These are phyloP conservation scores for Varanus salvator DNA, from an alignment of 2,113 vertebrate genomes.

Conservation along the genomic window DNA sequence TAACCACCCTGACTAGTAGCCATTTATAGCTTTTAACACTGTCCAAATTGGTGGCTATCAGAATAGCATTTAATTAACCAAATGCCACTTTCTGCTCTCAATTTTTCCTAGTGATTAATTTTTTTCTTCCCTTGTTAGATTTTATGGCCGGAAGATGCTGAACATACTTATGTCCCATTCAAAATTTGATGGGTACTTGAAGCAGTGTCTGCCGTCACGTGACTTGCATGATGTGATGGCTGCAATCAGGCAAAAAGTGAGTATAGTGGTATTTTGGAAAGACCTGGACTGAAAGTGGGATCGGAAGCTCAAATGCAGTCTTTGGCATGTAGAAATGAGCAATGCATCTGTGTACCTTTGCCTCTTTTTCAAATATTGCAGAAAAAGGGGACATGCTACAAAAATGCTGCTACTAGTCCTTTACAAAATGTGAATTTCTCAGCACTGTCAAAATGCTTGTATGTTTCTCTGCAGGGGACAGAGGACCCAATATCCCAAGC, in stretches of 20 bases:
- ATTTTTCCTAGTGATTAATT: not conserved
- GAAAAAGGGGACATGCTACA: not conserved
- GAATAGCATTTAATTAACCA: not conserved
- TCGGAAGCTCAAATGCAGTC: not conserved
- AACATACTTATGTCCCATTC: constrained; percentile 62
- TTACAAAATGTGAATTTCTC: not conserved
- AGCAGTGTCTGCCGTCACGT: constrained; percentile 42
- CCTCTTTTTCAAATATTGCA: not conserved
- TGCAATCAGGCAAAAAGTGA: constrained; percentile 72
- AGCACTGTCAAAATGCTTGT: not conserved
- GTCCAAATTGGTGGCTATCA: no score
- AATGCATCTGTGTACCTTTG: not conserved
- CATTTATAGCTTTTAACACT: no score
- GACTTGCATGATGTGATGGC: constrained; percentile 70
- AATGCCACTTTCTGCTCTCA: not conserved
- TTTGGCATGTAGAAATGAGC: constrained; percentile 10
- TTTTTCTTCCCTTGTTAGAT: constrained; percentile 50
- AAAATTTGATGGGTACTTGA: constrained; percentile 67
- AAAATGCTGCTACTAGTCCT: not conserved
- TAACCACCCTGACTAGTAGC: no score
- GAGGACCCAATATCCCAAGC: constrained; percentile 52
- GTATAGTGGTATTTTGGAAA: constrained; percentile 3
- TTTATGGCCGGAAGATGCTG: constrained; percentile 77
- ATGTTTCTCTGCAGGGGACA: constrained; percentile 55
- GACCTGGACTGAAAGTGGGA: not conserved